A percentile compares a stretch with the other conserved stretches of the same genome.
phyloP scores from a whole-genome alignment of 2,797 vertebrate genomes.

The Poeciliopsis infans region DNA sequence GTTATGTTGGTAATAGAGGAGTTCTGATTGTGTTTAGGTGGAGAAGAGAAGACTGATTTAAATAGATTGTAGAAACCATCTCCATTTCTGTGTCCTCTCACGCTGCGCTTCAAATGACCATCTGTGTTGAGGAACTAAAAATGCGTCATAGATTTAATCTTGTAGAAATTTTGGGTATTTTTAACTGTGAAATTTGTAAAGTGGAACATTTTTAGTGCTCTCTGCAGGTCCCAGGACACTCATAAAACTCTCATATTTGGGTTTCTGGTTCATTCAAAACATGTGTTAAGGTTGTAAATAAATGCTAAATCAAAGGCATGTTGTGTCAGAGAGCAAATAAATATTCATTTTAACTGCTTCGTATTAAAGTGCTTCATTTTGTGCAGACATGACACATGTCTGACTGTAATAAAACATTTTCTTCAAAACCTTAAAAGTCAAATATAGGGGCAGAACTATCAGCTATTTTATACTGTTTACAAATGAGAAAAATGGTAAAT shows the following conservation, averaged over 20 bases:
- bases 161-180: constrained; percentile 18
- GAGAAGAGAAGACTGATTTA: constrained; percentile 38
- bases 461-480: background rate
- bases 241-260: background rate
- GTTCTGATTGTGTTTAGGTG: constrained; percentile 64
- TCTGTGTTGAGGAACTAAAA: constrained; percentile 40
- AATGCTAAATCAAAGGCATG: background rate
- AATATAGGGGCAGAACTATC: background rate
- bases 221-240: background rate
- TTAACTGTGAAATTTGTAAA: constrained; percentile 13
- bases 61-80: constrained; percentile 57
- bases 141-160: constrained; percentile 19
- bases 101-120: constrained; percentile 53
- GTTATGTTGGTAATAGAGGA: constrained; percentile 53
- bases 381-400: background rate
- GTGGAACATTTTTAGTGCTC: background rate
- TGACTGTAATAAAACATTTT: background rate
- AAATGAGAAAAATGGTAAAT: background rate
- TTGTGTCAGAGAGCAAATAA: background rate
- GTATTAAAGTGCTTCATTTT: background rate
- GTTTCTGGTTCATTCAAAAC: background rate
- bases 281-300: background rate
- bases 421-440: background rate
- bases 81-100: constrained; percentile 49
- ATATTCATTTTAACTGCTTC: background rate